Percentiles rank a stretch among this genome's conserved stretches.
Evolutionary conservation across 1,140 invertebrate species (phyloP).

Genomic region (Aphis gossypii): DNA sequence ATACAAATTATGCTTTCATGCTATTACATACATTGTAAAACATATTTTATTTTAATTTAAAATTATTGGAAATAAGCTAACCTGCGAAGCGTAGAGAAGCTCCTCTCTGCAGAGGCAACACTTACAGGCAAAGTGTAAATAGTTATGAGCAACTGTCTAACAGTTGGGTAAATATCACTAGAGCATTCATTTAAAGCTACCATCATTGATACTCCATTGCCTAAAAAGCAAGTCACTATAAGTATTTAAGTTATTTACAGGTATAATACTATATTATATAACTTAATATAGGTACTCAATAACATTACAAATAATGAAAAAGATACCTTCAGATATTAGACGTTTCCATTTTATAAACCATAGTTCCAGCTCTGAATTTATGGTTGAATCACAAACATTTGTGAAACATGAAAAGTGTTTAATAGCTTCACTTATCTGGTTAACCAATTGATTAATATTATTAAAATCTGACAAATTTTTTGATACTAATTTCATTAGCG

Average conservation of each 20-base stretch:
- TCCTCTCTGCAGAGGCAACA: neutral
- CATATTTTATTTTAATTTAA: neutral
- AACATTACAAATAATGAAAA: too few relatives aligned
- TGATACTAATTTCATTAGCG: neutral
- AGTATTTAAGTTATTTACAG: too few relatives aligned
- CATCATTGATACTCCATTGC: neutral
- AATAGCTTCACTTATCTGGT: neutral
- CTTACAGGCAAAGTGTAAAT: neutral
- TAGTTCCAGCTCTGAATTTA: neutral
- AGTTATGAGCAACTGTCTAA: neutral
- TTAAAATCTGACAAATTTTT: neutral
- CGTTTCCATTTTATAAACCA: neutral
- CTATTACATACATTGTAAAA: neutral
- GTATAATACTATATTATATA: too few relatives aligned
- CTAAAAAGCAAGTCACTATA: neutral
- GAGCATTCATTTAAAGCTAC: neutral
- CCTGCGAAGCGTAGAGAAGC: neutral
- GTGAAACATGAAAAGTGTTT: neutral
- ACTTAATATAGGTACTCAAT: too few relatives aligned
- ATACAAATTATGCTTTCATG: too few relatives aligned
- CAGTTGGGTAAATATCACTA: neutral
- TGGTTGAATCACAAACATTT: neutral
- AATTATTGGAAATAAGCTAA: constrained; percentile 12
- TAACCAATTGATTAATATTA: neutral
- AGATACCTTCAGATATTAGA: neutral